phyloP scores from a whole-genome alignment of 2,797 vertebrate species.

The Labroides dimidiatus region DNA sequence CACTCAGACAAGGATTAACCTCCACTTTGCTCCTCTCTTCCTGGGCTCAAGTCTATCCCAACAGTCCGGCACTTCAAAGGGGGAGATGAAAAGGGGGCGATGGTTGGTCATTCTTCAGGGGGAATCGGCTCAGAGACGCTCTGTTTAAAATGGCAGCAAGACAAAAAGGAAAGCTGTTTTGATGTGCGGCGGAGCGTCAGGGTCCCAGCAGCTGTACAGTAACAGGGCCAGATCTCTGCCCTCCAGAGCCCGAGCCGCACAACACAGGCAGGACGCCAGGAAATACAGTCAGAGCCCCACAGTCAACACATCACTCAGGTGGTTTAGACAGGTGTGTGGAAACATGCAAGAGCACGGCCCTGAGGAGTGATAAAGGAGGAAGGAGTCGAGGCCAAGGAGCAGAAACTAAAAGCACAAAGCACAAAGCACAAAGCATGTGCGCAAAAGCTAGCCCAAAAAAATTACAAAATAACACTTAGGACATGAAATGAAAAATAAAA shows the following conservation, averaged over 20 bases:
- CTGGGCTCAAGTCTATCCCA: constrained; percentile 81
- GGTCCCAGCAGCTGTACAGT: constrained; percentile 54
- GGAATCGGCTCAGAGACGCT: constrained; percentile 79
- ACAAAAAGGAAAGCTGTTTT: constrained; percentile 78
- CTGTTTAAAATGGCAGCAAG: constrained; percentile 76
- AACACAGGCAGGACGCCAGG: background rate
- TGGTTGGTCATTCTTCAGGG: constrained; percentile 72
- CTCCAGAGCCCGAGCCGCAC: constrained; percentile 39
- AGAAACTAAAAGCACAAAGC: too few species aligned
- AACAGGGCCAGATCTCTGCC: constrained; percentile 31
- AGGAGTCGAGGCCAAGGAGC: too few species aligned
- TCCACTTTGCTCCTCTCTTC: constrained; percentile 83
- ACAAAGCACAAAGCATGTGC: too few species aligned
- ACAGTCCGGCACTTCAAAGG: constrained; percentile 84
- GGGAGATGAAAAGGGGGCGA: constrained; percentile 61
- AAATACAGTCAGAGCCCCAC: background rate
- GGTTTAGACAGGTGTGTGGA: constrained; percentile 10
- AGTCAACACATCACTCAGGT: background rate
- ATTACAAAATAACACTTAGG: too few species aligned
- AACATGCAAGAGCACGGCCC: background rate
- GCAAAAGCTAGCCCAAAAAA: too few species aligned
- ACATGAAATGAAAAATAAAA: too few species aligned
- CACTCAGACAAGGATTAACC: constrained; percentile 81
- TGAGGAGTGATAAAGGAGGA: too few species aligned
- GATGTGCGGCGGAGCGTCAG: constrained; percentile 67